Conservation (phyloP, 2,113 vertebrate genomes). For the Albula goreensis region DNA sequence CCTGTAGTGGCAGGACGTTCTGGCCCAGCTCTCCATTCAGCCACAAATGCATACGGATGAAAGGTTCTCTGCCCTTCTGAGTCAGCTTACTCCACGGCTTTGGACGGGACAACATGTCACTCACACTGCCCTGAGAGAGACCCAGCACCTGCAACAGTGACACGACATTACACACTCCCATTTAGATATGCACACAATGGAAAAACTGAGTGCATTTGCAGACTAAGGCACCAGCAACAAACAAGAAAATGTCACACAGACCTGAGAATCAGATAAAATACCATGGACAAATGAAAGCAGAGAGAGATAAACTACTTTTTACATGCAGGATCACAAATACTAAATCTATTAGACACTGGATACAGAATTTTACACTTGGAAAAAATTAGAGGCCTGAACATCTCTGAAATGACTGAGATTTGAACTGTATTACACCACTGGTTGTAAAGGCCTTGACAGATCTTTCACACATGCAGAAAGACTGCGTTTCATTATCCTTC, state of each 20-base stretch:
- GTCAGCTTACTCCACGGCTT: conserved; percentile 95
- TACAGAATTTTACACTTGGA: too few species aligned
- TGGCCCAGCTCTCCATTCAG: conserved; percentile 91
- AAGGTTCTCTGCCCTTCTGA: conserved; percentile 91
- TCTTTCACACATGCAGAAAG: neutral
- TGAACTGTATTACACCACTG: neutral
- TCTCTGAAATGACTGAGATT: conserved; percentile 13
- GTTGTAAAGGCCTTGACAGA: neutral
- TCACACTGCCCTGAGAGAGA: conserved; percentile 80
- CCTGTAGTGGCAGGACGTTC: conserved; percentile 76
- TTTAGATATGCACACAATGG: too few species aligned
- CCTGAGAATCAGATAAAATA: neutral
- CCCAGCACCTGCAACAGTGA: conserved; percentile 71
- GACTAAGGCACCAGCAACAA: too few species aligned
- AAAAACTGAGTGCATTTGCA: too few species aligned
- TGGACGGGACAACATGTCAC: conserved; percentile 89
- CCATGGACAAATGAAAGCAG: too few species aligned
- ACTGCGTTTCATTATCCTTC: neutral
- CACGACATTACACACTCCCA: neutral
- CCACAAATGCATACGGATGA: conserved; percentile 96
- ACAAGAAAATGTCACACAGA: neutral
- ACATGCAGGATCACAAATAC: too few species aligned
- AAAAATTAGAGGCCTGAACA: too few species aligned
- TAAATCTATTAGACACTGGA: too few species aligned
- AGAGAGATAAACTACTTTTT: too few species aligned